phyloP scores from a whole-genome alignment of 2,888 invertebrate species.

The Leptopterna dolabrata region DNA sequence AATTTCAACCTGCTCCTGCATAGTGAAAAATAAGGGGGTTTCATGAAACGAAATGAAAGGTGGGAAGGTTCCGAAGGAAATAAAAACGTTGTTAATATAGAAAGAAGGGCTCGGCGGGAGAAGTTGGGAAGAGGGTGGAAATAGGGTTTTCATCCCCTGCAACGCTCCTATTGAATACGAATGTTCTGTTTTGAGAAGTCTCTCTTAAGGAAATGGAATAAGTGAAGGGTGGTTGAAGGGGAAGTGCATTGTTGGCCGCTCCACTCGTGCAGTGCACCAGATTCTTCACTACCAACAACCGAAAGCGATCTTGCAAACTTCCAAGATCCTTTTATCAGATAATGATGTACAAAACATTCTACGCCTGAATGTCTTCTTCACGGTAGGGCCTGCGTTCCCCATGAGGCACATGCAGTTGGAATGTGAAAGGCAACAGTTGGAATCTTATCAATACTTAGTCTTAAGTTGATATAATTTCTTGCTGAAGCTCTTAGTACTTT shows the following conservation, averaged over 20 bases:
- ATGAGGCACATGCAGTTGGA: too few relatives aligned
- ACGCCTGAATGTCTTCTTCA: too few relatives aligned
- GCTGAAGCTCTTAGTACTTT: too few relatives aligned
- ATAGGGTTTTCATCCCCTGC: conserved; percentile 54
- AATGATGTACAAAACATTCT: background rate
- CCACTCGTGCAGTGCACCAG: background rate
- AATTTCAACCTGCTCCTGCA: background rate
- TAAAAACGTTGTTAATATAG: conserved; percentile 28
- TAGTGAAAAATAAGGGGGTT: background rate
- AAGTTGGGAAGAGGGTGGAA: conserved; percentile 39
- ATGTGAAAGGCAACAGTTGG: too few relatives aligned
- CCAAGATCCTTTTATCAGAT: background rate
- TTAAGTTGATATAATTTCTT: too few relatives aligned
- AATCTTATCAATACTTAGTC: too few relatives aligned
- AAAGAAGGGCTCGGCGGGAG: background rate
- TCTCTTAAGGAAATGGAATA: conserved; percentile 51
- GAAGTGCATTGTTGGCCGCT: conserved; percentile 30
- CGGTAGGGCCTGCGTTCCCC: too few relatives aligned
- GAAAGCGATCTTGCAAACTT: background rate
- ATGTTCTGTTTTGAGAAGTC: conserved; percentile 54
- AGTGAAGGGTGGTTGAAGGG: conserved; percentile 16
- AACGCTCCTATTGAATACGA: conserved; percentile 53
- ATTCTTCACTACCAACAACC: background rate
- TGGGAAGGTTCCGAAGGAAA: conserved; percentile 21
- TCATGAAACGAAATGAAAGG: conserved; percentile 10